Evolutionary conservation across 2,888 invertebrate species (phyloP), one percentile per base, ranked within the genome.

Genomic region (Caenorhabditis zanzibari): DNA sequence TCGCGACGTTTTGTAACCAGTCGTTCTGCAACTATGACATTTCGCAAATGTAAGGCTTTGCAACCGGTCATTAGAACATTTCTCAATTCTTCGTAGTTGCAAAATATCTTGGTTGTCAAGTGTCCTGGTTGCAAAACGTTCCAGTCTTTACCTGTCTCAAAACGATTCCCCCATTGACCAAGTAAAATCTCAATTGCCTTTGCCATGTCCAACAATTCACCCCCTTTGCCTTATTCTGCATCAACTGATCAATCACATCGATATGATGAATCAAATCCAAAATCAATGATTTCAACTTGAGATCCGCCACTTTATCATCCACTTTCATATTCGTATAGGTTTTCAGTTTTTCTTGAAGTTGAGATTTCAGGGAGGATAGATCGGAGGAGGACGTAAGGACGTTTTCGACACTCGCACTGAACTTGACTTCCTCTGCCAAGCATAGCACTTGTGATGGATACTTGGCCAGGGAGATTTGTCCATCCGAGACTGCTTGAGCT

Each of bases 191-290:
- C 61, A 98, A 94, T 93, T 98, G 98, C 93, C 96, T 96, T 93
- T 96, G 96, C 99, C 99, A 99, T 64, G 95, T 94, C 99, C 99
- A 99, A 92, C 96, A 87, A 9, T 44, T 66, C 6, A 68, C 73
- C 6, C 85, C 81, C 4, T 72, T 84, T 0, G 95, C 95, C 85
- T 95, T 94, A 10, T 91, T 90, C 61, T 94, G 94, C 81, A 96
- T 94, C 71, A 99, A 94, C 88, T 95, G 94, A 90, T 95, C 95
- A 49, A 97, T 95, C 28, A 98, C 95, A 77, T 95, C 94, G 83
- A 96, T 95, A 93, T 96, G 96, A 94, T 98, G 96, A 85, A 98
- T 96, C 22, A 96, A 95, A 92, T 99, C 98, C 90, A 98, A 94
- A 89, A 99, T 95, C 69, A 99, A 94, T 12, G 96, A 95, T 92